These are phyloP conservation scores for Telenomus remus DNA, from an alignment of 1,140 invertebrate species.

Conservation along the genomic window DNA sequence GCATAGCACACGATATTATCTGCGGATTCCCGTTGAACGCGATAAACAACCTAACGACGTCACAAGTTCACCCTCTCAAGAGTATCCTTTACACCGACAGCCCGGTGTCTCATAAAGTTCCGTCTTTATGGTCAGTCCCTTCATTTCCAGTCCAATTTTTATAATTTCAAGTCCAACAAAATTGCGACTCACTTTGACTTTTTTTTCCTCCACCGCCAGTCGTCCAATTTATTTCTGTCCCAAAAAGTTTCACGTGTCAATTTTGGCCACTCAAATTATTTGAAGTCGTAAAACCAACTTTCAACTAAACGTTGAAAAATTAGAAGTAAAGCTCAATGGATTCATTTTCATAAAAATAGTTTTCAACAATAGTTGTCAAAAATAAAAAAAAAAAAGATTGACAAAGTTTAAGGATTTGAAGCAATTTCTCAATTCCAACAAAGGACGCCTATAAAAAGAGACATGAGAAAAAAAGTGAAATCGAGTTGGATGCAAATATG, in stretches of 20 bases:
- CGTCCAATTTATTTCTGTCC: constrained; percentile 30
- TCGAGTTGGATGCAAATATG: constrained; percentile 26
- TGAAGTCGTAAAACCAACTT: too few species aligned
- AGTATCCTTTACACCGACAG: constrained; percentile 61
- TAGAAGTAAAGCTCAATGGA: too few species aligned
- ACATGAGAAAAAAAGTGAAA: too few species aligned
- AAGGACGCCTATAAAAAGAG: background rate
- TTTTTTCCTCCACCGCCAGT: constrained; percentile 9
- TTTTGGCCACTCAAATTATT: too few species aligned
- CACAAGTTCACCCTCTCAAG: constrained; percentile 35
- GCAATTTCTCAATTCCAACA: too few species aligned
- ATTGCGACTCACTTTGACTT: constrained; percentile 19
- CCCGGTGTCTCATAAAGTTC: constrained; percentile 69
- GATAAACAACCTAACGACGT: constrained; percentile 68
- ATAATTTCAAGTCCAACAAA: constrained; percentile 69
- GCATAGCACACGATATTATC: constrained; percentile 65
- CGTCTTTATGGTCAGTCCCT: constrained; percentile 68
- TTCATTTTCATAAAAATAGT: too few species aligned
- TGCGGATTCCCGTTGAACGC: constrained; percentile 69
- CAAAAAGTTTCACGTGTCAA: too few species aligned
- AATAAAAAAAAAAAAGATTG: constrained; percentile 8
- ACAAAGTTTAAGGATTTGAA: constrained; percentile 23
- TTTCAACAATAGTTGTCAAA: too few species aligned
- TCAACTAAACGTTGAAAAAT: too few species aligned
- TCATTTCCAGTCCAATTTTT: constrained; percentile 69